Evolutionary conservation across 2,888 invertebrate species (phyloP).

Genomic region (Yponomeuta malinellus): DNA sequence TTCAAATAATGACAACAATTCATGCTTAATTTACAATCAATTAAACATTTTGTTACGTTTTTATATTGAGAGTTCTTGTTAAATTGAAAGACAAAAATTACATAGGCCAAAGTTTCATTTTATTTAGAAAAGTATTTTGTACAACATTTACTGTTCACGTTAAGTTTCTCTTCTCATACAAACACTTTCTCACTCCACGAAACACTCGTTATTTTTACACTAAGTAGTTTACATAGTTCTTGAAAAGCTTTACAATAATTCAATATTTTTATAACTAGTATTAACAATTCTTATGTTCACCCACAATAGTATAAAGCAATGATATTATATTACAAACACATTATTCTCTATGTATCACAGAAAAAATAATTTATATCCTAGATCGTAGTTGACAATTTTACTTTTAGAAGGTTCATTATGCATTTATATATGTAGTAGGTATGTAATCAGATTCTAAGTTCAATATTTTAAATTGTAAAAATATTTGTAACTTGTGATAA

Average conservation of each 20-base stretch:
- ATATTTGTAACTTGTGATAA: background rate
- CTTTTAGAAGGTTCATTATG: constrained; percentile 10
- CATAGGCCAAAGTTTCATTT: constrained; percentile 73
- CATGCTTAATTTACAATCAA: too few relatives aligned
- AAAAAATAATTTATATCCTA: constrained; percentile 43
- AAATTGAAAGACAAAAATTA: constrained; percentile 39
- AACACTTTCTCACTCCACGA: constrained; percentile 45
- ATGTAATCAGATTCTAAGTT: background rate
- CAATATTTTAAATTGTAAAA: background rate
- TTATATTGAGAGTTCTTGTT: background rate
- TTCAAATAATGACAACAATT: too few relatives aligned
- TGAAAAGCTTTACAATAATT: constrained; percentile 49
- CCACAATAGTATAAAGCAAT: constrained; percentile 38
- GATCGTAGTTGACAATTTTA: constrained; percentile 10
- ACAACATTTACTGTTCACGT: constrained; percentile 37
- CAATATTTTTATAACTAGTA: constrained; percentile 20
- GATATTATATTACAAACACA: constrained; percentile 58
- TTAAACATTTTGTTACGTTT: too few relatives aligned
- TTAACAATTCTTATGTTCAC: constrained; percentile 40
- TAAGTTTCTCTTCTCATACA: background rate
- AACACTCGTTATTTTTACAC: constrained; percentile 24
- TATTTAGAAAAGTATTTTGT: constrained; percentile 73
- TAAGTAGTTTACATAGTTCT: constrained; percentile 40
- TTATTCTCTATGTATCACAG: constrained; percentile 72
- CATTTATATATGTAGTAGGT: background rate